Base-by-base conservation (phyloP, 2,888 invertebrate species). In the Bimastos eiseni region DNA sequence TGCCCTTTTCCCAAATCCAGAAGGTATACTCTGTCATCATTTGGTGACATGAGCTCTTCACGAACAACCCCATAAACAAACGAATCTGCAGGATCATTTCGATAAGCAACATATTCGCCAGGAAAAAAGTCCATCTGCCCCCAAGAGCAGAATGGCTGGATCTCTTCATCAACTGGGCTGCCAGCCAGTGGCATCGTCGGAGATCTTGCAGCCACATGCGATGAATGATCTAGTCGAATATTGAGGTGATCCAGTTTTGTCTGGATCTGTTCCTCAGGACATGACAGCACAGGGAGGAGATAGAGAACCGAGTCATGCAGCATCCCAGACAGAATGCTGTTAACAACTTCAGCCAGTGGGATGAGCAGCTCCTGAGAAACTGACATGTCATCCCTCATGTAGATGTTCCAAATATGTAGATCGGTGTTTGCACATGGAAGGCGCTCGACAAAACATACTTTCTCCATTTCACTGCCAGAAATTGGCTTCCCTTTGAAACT, bases 361-460 rank as follows among this genome's bases (percentile, higher is more conserved):
- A 92, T 91, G 24, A 92, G 92, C n/a, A 92, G 91, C 55, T 92
- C 92, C 36, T 92, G 92, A 24, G 88, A 84, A 84, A 92, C 86
- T 13, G 24, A 37, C 19, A 91, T 88, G 55, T 90, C 91, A 33
- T 91, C 90, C 41, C 90, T 38, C 36, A 92, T 90, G 91, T 91
- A 92, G 19, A 92, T 91, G 83, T 90, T 91, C 91, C 92, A 92
- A 30, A 49, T 21, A 34, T 37, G 70, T 0, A 83, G 37, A 21
- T 89, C 83, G 19, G 70, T 86, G n/a, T 55, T 88, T 36, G 88
- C 83, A 30, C 91, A 88, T 30, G 37, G 70, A 19, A 84, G 33
- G 86, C 89, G 90, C 89, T 91, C 91, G n/a, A 92, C 92, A 38
- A 92, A 92, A 70, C 92, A 92, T 4, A 89, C 83, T 89, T 90